These are phyloP conservation scores for Esox niger DNA, from an alignment of 2,113 vertebrate species.

Conservation along the genomic window DNA sequence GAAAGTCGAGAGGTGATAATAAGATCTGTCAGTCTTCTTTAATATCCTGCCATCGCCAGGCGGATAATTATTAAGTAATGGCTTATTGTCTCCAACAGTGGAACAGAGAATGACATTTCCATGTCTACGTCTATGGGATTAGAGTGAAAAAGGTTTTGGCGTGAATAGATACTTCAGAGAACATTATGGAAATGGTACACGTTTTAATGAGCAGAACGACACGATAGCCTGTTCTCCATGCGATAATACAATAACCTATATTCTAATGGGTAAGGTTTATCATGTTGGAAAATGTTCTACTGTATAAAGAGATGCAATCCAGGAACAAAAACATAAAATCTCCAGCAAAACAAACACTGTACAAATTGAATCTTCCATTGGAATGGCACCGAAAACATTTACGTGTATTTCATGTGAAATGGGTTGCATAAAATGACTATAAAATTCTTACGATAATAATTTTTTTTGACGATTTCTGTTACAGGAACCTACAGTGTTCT, in stretches of 20 bases:
- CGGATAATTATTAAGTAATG: constrained; percentile 50
- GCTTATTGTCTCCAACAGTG: constrained; percentile 52
- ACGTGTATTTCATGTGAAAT: too few relatives aligned
- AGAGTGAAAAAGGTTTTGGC: constrained; percentile 49
- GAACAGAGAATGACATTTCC: constrained; percentile 30
- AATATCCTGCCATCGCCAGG: constrained; percentile 44
- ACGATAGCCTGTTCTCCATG: not conserved
- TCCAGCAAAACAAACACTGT: too few relatives aligned
- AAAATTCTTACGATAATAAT: not conserved
- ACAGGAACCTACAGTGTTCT: not conserved
- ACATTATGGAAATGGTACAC: not conserved
- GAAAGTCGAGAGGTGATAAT: constrained; percentile 60
- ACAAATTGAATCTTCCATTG: too few relatives aligned
- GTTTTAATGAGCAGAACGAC: not conserved
- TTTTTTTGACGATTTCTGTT: not conserved
- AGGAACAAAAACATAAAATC: too few relatives aligned
- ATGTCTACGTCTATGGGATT: not conserved
- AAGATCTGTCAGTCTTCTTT: constrained; percentile 68
- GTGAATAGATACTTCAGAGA: constrained; percentile 46
- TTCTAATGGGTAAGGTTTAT: not conserved
- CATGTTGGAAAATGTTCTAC: not conserved
- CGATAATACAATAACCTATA: not conserved
- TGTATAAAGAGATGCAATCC: too few relatives aligned
- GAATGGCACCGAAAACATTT: too few relatives aligned
- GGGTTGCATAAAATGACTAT: too few relatives aligned